Conservation (phyloP, 2,888 invertebrate species). For the Bedellia somnulentella region DNA sequence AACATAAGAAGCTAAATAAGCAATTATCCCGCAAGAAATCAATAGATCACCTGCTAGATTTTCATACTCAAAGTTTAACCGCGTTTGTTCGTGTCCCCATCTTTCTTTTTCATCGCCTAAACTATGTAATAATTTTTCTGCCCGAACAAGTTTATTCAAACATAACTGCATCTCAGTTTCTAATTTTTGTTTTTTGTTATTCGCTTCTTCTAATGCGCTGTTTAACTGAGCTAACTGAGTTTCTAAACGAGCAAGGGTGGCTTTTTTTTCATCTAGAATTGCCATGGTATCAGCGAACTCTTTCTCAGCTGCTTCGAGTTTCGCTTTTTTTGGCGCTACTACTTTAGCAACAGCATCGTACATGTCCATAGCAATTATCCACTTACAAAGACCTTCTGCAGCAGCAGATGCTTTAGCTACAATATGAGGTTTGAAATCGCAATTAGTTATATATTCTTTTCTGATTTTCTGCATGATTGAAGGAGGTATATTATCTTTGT, state of each 20-base stretch:
- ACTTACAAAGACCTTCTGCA: constrained; percentile 89
- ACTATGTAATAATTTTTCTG: constrained; percentile 85
- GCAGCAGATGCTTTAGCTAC: constrained; percentile 91
- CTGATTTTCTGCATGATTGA: constrained; percentile 73
- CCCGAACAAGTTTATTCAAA: constrained; percentile 79
- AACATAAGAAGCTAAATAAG: constrained; percentile 87
- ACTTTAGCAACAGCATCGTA: constrained; percentile 83
- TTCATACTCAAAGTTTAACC: constrained; percentile 74
- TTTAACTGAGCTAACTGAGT: constrained; percentile 73
- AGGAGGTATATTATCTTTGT: constrained; percentile 80
- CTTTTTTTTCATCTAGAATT: constrained; percentile 80
- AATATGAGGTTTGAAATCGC: constrained; percentile 76
- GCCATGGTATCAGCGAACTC: constrained; percentile 83
- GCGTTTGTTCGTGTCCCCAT: constrained; percentile 78
- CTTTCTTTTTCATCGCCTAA: constrained; percentile 86
- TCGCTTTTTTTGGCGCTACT: constrained; percentile 84
- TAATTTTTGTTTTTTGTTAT: constrained; percentile 66
- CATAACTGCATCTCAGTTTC: constrained; percentile 78
- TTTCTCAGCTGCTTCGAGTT: constrained; percentile 76
- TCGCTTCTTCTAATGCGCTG: constrained; percentile 67
- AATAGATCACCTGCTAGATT: constrained; percentile 88
- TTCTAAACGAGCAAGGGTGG: constrained; percentile 75
- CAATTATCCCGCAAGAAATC: constrained; percentile 84
- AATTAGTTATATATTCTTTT: constrained; percentile 73
- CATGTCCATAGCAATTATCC: constrained; percentile 89